phyloP scores from a whole-genome alignment of 1,140 invertebrate species.

The Portunus trituberculatus region DNA sequence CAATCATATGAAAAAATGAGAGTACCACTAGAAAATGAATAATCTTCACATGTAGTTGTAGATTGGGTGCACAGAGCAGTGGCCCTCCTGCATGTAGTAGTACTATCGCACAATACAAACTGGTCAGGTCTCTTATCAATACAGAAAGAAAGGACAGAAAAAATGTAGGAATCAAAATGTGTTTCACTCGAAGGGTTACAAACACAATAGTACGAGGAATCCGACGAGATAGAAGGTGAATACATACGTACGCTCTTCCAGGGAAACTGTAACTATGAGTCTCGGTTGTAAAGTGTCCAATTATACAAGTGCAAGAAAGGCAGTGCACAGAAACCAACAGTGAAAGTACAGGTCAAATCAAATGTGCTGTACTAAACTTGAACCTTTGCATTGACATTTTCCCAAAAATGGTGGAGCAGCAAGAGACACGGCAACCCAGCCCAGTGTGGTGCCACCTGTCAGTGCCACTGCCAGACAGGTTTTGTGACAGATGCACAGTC shows the following conservation, averaged over 20 bases:
- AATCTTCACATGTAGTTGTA: neutral
- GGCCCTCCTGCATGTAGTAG: neutral
- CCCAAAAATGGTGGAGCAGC: neutral
- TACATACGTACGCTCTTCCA: neutral
- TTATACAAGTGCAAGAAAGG: slow-evolving; percentile 29
- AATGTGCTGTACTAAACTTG: neutral
- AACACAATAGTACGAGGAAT: slow-evolving; percentile 53
- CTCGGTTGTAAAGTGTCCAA: neutral
- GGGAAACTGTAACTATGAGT: neutral
- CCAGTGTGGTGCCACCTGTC: neutral
- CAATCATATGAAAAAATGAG: neutral
- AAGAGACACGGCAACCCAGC: neutral
- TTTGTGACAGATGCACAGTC: slow-evolving; percentile 1
- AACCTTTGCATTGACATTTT: neutral
- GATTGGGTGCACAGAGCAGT: neutral
- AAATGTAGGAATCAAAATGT: slow-evolving; percentile 55
- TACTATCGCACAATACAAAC: slow-evolving; percentile 18
- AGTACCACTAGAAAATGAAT: no score
- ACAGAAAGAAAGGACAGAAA: slow-evolving; percentile 15
- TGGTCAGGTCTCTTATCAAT: slow-evolving; percentile 49
- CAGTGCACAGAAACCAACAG: slow-evolving; percentile 34
- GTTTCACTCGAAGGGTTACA: slow-evolving; percentile 60
- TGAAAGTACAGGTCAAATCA: neutral
- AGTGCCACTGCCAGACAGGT: neutral
- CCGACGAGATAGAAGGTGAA: slow-evolving; percentile 61